Evolutionary conservation across 1,140 invertebrate species (phyloP).

Genomic region (Drosophila rufa): DNA sequence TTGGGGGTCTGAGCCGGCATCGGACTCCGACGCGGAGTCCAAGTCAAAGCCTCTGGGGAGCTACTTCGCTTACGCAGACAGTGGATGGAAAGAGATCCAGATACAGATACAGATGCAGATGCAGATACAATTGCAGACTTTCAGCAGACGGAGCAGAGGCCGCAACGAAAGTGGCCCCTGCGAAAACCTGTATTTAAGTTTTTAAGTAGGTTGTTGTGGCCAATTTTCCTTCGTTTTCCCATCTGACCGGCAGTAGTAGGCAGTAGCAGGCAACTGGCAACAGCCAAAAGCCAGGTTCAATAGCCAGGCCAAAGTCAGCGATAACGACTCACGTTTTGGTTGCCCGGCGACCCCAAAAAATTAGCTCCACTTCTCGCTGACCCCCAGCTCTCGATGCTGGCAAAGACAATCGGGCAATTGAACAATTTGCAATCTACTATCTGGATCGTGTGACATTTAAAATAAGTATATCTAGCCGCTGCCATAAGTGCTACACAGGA

Average conservation of each 20-base stretch:
- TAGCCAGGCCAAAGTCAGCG: slow-evolving; percentile 62
- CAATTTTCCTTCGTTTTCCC: slow-evolving; percentile 53
- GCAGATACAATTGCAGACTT: slow-evolving; percentile 40
- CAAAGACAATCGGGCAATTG: slow-evolving; percentile 41
- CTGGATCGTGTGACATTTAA: slow-evolving; percentile 73
- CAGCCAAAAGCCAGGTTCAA: slow-evolving; percentile 55
- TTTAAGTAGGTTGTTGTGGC: slow-evolving; percentile 67
- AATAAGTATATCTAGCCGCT: slow-evolving; percentile 40
- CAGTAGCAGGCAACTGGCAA: slow-evolving; percentile 11
- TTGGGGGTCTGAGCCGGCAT: background rate
- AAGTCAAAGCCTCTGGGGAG: slow-evolving; percentile 4
- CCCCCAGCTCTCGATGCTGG: slow-evolving; percentile 32
- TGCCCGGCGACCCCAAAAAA: slow-evolving; percentile 63
- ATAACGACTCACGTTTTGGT: slow-evolving; percentile 62
- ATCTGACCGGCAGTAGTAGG: slow-evolving; percentile 47
- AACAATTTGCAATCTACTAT: slow-evolving; percentile 52
- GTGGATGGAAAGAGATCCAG: slow-evolving; percentile 13
- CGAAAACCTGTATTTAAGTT: slow-evolving; percentile 67
- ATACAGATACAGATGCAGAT: slow-evolving; percentile 17
- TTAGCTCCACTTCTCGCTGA: slow-evolving; percentile 65
- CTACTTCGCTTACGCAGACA: slow-evolving; percentile 64
- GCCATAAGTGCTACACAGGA: slow-evolving; percentile 37
- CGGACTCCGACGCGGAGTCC: background rate
- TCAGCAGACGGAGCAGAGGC: slow-evolving; percentile 31
- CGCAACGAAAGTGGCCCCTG: slow-evolving; percentile 63